Conservation (phyloP, 2,797 vertebrate species). For the Cuniculus paca region DNA sequence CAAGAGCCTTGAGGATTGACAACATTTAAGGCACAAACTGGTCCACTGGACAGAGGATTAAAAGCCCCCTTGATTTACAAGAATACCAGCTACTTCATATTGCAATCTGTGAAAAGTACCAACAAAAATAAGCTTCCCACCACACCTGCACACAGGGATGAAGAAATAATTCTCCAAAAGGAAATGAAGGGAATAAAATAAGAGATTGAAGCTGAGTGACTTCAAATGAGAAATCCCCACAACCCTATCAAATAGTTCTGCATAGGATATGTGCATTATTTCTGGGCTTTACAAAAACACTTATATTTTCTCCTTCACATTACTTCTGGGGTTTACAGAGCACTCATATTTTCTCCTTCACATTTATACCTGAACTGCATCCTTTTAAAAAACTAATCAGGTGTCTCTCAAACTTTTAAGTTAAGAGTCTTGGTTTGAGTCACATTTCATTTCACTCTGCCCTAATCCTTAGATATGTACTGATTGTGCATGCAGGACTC, state of each 20-base stretch:
- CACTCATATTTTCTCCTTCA: background rate
- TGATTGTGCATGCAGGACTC: constrained; percentile 51
- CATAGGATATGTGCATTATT: background rate
- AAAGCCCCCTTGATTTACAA: background rate
- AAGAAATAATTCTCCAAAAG: background rate
- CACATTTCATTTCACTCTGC: constrained; percentile 46
- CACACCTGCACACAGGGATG: background rate
- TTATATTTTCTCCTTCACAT: background rate
- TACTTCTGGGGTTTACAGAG: too few species aligned
- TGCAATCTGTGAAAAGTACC: background rate
- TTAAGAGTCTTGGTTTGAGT: constrained; percentile 46
- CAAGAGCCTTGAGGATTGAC: background rate
- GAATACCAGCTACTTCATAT: background rate
- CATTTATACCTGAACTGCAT: background rate
- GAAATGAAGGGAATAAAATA: background rate
- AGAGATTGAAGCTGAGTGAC: background rate
- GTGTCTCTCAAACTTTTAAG: constrained; percentile 70
- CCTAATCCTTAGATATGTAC: constrained; percentile 41
- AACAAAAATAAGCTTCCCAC: background rate
- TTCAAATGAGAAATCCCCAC: background rate
- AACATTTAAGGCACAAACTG: background rate
- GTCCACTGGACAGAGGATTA: background rate
- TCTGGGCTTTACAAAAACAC: background rate
- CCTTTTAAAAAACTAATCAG: constrained; percentile 63
- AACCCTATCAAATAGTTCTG: background rate